Percentiles rank a stretch among this genome's conserved stretches.
Evolutionary conservation across 1,140 invertebrate species (phyloP).

Genomic region (Hyphantria cunea): DNA sequence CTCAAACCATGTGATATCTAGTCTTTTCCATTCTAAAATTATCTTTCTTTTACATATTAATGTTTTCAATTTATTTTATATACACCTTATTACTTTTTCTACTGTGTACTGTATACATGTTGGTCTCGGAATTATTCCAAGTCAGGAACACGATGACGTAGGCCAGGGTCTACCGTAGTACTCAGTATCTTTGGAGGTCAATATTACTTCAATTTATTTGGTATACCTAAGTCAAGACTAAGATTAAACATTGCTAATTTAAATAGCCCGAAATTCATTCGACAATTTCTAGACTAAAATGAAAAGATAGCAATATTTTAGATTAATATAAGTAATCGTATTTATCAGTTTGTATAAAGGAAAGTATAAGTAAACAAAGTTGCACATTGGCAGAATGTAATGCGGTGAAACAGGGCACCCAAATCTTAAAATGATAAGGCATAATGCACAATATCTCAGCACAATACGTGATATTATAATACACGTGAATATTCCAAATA

Average conservation of each 20-base stretch:
- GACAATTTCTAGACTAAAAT: conserved; percentile 78
- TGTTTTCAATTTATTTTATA: conserved; percentile 35
- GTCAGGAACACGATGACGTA: too few relatives aligned
- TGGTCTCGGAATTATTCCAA: too few relatives aligned
- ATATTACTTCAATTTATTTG: conserved; percentile 16
- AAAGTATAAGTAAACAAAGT: conserved; percentile 66
- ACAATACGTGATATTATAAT: conserved; percentile 62
- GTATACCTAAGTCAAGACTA: conserved; percentile 23
- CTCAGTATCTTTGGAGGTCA: conserved; percentile 13
- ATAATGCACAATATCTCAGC: conserved; percentile 78
- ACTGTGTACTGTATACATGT: too few relatives aligned
- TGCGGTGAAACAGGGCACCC: conserved; percentile 67
- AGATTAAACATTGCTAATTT: conserved; percentile 17
- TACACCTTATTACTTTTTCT: too few relatives aligned
- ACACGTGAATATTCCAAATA: conserved; percentile 55
- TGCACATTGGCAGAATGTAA: conserved; percentile 70
- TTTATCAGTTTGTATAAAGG: conserved; percentile 78
- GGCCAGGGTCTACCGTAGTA: too few relatives aligned
- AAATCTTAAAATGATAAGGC: conserved; percentile 64
- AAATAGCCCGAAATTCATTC: conserved; percentile 53
- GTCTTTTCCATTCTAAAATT: conserved; percentile 63
- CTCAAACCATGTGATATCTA: conserved; percentile 81
- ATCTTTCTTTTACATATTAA: conserved; percentile 46
- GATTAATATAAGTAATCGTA: conserved; percentile 78
- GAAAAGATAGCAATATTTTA: conserved; percentile 82